Evolutionary conservation across 2,113 vertebrate species (phyloP).

Genomic region (Hucho hucho): DNA sequence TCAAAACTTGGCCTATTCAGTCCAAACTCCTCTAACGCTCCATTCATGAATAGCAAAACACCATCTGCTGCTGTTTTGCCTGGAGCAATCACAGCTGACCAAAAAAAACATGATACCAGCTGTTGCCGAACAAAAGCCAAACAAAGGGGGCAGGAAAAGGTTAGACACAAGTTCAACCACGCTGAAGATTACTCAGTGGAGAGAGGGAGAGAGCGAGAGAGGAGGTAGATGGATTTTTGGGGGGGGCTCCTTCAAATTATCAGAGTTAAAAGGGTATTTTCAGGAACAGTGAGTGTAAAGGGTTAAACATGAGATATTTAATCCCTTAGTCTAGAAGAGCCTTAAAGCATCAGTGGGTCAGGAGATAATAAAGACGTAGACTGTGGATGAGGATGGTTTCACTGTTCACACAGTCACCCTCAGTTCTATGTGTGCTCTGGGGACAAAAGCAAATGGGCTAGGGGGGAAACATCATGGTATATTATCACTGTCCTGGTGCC

Average conservation of each 20-base stretch:
- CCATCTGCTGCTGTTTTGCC: slow-evolving; percentile 99
- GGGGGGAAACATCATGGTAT: slow-evolving; percentile 18
- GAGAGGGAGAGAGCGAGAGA: slow-evolving; percentile 73
- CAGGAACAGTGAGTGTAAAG: slow-evolving; percentile 67
- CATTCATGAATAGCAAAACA: slow-evolving; percentile 99
- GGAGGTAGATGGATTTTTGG: slow-evolving; percentile 67
- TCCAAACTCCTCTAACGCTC: slow-evolving; percentile 92
- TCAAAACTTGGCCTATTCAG: slow-evolving; percentile 98
- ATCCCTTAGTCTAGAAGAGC: slow-evolving; percentile 71
- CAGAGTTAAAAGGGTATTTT: slow-evolving; percentile 39
- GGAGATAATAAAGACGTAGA: slow-evolving; percentile 73
- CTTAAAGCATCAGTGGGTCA: slow-evolving; percentile 70
- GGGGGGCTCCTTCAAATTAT: slow-evolving; percentile 75
- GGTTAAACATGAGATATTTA: slow-evolving; percentile 80
- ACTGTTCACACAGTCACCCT: slow-evolving; percentile 34
- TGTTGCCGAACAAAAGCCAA: slow-evolving; percentile 99
- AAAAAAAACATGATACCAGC: slow-evolving; percentile 97
- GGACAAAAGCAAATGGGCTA: slow-evolving; percentile 41
- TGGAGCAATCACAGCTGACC: slow-evolving; percentile 99
- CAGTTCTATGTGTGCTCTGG: slow-evolving; percentile 37
- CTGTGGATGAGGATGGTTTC: slow-evolving; percentile 51
- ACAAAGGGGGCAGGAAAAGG: slow-evolving; percentile 93
- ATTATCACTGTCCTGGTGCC: slow-evolving; percentile 12
- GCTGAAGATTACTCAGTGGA: slow-evolving; percentile 82
- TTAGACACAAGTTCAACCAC: slow-evolving; percentile 89